A percentile compares a stretch with the other conserved stretches of the same genome.
These are phyloP conservation scores for Halocynthia aurantium DNA, from an alignment of 23 tunicate genomes.

Conservation along the genomic window DNA sequence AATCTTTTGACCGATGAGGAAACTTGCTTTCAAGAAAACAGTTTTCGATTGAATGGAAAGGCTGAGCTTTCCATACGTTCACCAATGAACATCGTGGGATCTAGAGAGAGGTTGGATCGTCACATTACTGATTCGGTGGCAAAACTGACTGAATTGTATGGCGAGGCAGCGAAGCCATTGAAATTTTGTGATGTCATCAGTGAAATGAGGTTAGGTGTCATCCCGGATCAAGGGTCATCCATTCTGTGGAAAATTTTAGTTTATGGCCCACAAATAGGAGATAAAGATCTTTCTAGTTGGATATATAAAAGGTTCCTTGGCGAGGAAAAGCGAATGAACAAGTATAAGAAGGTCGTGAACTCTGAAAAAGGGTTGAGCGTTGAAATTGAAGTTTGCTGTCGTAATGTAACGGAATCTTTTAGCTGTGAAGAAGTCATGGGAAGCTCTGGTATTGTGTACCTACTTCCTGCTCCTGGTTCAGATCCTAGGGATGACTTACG, in stretches of 20 bases:
- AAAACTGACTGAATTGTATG: background rate
- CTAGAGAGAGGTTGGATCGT: background rate
- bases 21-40: background rate
- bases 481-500: background rate
- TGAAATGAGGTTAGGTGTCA: background rate
- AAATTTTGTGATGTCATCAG: conserved; percentile 7
- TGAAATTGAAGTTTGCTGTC: conserved; percentile 7
- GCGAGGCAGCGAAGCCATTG: background rate
- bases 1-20: conserved; percentile 17
- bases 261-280: background rate
- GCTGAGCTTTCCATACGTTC: conserved; percentile 8
- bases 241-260: conserved; percentile 12
- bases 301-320: background rate
- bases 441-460: conserved; percentile 16
- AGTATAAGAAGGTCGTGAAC: background rate
- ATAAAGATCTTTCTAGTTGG: background rate
- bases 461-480: background rate
- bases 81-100: conserved; percentile 17
- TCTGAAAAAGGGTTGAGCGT: background rate
- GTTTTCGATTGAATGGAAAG: background rate
- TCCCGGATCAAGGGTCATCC: background rate
- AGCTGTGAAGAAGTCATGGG: conserved; percentile 9
- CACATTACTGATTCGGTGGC: background rate
- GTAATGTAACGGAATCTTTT: background rate
- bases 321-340: background rate